Conservation (phyloP, 2,113 vertebrate species). For the Rostratula benghalensis region DNA sequence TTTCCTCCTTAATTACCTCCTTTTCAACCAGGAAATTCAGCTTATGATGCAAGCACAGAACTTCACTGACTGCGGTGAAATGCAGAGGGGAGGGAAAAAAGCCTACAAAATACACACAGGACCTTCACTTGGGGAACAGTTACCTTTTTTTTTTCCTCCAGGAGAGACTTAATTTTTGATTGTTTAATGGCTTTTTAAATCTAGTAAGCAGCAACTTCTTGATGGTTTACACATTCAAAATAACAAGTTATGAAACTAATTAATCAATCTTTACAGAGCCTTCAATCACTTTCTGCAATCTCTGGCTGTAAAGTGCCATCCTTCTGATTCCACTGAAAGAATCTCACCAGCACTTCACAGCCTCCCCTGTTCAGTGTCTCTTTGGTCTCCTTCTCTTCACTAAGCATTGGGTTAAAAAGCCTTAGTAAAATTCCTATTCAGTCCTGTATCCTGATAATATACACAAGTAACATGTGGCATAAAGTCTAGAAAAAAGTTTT, state of each 20-base stretch:
- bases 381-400: background rate
- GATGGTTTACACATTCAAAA: background rate
- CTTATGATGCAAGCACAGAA: background rate
- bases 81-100: background rate
- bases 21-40: background rate
- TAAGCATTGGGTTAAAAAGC: background rate
- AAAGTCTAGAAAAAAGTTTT: conserved; percentile 4
- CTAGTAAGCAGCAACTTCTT: background rate
- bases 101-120: rapidly evolving
- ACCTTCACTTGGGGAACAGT: background rate
- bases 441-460: background rate
- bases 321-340: background rate
- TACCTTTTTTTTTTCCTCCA: background rate
- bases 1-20: background rate
- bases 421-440: background rate
- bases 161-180: background rate
- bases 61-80: background rate
- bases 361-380: background rate
- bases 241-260: background rate
- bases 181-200: background rate
- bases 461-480: conserved; percentile 9
- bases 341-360: background rate
- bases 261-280: background rate
- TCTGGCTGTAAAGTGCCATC: background rate
- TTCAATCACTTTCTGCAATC: background rate